Conservation (phyloP, 1,140 invertebrate genomes). For the Apocrypta bakeri region DNA sequence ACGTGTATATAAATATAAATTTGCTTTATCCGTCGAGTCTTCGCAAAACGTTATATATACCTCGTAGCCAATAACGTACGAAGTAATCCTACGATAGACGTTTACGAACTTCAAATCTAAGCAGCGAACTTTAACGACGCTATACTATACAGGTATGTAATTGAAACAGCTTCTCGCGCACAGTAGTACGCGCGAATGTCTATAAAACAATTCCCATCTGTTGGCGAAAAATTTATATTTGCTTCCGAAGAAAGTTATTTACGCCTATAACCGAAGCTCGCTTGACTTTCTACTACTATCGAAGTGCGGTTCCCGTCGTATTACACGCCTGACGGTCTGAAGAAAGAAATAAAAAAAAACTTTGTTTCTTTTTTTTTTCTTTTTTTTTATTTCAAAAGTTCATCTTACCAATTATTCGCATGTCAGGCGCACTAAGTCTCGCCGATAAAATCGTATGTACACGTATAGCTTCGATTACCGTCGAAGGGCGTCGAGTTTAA, state of each 20-base stretch:
- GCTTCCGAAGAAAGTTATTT: too few relatives aligned
- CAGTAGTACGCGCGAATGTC: too few relatives aligned
- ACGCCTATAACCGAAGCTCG: too few relatives aligned
- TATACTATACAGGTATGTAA: neutral
- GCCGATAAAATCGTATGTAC: neutral
- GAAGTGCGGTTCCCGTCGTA: neutral
- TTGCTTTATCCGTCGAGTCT: neutral
- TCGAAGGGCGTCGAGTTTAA: neutral
- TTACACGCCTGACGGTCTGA: too few relatives aligned
- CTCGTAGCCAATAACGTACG: neutral
- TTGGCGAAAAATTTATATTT: too few relatives aligned
- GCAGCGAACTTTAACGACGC: neutral
- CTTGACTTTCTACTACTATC: neutral
- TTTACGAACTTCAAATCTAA: slow-evolving; percentile 2
- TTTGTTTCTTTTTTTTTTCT: too few relatives aligned
- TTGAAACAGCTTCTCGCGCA: neutral
- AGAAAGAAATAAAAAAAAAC: too few relatives aligned
- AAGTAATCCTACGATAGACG: neutral
- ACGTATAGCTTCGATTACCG: neutral
- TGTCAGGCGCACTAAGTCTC: neutral
- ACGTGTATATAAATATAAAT: too few relatives aligned
- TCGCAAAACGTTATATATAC: neutral
- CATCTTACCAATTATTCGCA: neutral
- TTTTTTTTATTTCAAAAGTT: neutral
- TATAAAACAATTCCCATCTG: neutral